Conservation (phyloP, 2,113 vertebrate genomes). For the Rattus rattus region DNA sequence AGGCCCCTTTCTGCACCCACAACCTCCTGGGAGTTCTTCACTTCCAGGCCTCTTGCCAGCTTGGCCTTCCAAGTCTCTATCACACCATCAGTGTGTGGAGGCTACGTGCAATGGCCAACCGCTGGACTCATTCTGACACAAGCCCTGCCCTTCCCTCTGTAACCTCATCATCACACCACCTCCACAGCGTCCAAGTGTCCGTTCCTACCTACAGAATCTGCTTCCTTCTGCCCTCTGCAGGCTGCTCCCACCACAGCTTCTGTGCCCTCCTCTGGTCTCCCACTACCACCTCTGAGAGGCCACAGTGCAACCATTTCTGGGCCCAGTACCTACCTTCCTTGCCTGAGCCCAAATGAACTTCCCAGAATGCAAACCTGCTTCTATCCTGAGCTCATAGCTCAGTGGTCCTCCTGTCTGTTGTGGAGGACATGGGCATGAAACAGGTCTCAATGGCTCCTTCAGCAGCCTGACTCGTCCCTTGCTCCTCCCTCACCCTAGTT, state of each 20-base stretch:
- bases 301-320: neutral
- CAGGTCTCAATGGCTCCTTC: neutral
- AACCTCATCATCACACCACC: neutral
- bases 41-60: neutral
- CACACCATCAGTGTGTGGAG: neutral
- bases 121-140: neutral
- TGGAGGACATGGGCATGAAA: neutral
- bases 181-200: no score
- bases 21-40: neutral
- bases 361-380: neutral
- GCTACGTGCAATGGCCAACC: neutral
- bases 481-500: neutral
- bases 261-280: neutral
- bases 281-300: neutral
- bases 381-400: neutral
- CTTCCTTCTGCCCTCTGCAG: neutral
- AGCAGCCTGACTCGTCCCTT: neutral
- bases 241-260: no score
- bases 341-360: neutral
- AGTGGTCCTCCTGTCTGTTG: no score
- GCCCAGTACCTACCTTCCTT: neutral
- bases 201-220: neutral
- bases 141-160: neutral
- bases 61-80: neutral
- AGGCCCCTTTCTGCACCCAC: neutral